Evolutionary conservation across 2,888 invertebrate genomes (phyloP).

Genomic region (Iphiclides podalirius): DNA sequence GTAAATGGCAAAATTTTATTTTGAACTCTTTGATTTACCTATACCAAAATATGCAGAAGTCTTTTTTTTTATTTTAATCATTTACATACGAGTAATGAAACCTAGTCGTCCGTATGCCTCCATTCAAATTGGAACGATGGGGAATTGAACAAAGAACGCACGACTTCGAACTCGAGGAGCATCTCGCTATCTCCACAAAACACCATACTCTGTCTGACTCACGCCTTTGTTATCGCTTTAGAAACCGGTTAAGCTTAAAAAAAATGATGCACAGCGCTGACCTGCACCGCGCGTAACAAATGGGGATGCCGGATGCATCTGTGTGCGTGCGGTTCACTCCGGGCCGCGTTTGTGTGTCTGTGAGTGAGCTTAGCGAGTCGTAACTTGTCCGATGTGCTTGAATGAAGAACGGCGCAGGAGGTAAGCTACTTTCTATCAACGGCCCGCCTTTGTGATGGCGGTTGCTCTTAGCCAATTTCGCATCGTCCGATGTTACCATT

Average conservation of each 20-base stretch:
- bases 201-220: conserved; percentile 60
- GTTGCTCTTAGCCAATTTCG: conserved; percentile 51
- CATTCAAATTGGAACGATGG: not conserved
- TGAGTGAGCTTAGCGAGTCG: conserved; percentile 57
- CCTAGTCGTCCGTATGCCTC: not conserved
- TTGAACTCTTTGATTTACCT: too few relatives aligned
- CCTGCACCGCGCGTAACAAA: conserved; percentile 55
- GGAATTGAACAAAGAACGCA: not conserved
- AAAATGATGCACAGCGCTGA: conserved; percentile 61
- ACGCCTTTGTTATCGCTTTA: conserved; percentile 62
- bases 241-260: conserved; percentile 65
- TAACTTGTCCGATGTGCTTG: conserved; percentile 71
- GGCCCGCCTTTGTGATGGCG: conserved; percentile 38
- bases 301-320: conserved; percentile 27
- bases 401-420: conserved; percentile 75
- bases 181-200: conserved; percentile 33
- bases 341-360: conserved; percentile 34
- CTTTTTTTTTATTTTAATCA: too few relatives aligned
- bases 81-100: too few relatives aligned
- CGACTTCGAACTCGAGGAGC: not conserved
- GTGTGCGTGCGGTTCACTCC: conserved; percentile 39
- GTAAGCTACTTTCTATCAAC: conserved; percentile 75
- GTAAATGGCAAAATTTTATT: too few relatives aligned
- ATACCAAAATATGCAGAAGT: not conserved
- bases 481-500: conserved; percentile 21